Percentiles rank a stretch among this genome's conserved stretches.
These are phyloP conservation scores for Hippopotamyrus pictus DNA, from an alignment of 2,797 vertebrate genomes.

Conservation along the genomic window DNA sequence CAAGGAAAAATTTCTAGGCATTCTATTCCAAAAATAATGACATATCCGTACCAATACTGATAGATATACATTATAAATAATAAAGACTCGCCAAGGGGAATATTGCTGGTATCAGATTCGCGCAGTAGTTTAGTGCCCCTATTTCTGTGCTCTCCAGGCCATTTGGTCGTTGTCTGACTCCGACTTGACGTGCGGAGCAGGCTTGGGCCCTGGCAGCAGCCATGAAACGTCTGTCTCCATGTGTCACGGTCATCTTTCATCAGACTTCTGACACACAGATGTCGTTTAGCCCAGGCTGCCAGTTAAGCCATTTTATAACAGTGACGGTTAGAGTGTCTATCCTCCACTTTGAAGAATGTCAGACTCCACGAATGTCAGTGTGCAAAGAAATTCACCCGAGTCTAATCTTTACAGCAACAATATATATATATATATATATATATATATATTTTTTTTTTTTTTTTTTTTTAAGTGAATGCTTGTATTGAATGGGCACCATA, in stretches of 20 bases:
- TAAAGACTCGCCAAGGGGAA: conserved; percentile 16
- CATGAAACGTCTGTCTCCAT: conserved; percentile 7
- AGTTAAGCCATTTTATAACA: conserved; percentile 4
- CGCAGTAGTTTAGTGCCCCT: not conserved
- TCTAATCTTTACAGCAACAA: not conserved
- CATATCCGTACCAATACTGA: not conserved
- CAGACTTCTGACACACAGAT: conserved; percentile 19
- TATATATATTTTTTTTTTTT: not conserved
- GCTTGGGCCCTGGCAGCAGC: not conserved
- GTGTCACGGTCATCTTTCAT: conserved; percentile 10
- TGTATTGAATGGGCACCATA: not conserved
- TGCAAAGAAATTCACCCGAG: not conserved
- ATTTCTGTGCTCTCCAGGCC: not conserved
- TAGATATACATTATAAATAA: not conserved
- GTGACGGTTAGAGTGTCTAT: not conserved
- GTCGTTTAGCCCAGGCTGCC: not conserved
- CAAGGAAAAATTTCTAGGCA: not conserved
- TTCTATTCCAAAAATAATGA: not conserved
- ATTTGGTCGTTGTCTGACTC: conserved; percentile 3
- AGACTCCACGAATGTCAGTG: not conserved
- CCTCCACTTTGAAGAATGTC: not conserved
- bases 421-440: not conserved
- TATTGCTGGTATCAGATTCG: conserved; percentile 28
- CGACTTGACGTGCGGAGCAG: not conserved
- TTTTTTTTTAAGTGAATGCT: not conserved